Evolutionary conservation across 2,797 vertebrate species (phyloP).

Genomic region (Sebastes miniatus): DNA sequence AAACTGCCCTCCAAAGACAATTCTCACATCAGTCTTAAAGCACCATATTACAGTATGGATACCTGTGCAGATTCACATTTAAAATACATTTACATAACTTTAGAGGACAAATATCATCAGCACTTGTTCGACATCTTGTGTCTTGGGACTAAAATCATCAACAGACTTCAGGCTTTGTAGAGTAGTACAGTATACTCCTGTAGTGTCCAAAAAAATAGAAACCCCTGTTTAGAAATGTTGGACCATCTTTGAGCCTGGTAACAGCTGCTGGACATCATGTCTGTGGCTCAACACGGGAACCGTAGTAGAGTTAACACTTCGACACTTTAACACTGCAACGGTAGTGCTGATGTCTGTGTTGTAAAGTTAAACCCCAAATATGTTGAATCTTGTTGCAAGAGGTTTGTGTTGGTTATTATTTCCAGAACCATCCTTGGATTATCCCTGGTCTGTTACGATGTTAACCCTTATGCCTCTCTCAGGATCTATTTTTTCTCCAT

Average conservation of each 20-base stretch:
- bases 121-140: rapidly evolving
- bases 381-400: background rate
- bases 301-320: background rate
- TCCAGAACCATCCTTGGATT: background rate
- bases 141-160: background rate
- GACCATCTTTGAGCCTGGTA: background rate
- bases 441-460: background rate
- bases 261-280: background rate
- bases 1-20: background rate
- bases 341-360: background rate
- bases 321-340: background rate
- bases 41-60: background rate
- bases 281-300: background rate
- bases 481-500: background rate
- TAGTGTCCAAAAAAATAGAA: background rate
- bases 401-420: background rate
- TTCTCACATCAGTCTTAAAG: background rate
- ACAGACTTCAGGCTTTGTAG: no score
- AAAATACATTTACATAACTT: background rate
- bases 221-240: background rate
- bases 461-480: background rate
- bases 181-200: background rate
- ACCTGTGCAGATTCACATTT: background rate
- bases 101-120: background rate
- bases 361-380: background rate